Evolutionary conservation across 2,888 invertebrate genomes (phyloP), one percentile per base, ranked within the genome.

Genomic region (Drosophila greeni): DNA sequence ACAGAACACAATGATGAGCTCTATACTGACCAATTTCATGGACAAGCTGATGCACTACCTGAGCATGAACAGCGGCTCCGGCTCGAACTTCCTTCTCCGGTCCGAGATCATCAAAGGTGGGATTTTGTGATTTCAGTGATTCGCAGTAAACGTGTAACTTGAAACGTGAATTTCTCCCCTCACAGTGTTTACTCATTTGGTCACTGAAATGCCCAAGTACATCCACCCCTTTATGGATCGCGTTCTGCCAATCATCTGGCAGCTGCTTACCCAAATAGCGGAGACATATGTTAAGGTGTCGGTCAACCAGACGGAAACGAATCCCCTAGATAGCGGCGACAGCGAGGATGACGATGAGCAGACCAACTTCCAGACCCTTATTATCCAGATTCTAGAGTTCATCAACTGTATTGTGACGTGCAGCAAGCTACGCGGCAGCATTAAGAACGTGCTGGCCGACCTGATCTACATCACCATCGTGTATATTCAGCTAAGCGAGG

Each of bases 401-500:
- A 91, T 94, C 34, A 90, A 91, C 67, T 91, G 90, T 47, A 88
- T 93, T 47, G 90, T 93, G 24, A 92, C 92, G 49, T 89, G 90
- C 7, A 87, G 90, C 45, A 91, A 90, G 74, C 91, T 92, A 70
- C 89, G 91, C 9, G 88, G 88, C 55, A 89, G 90, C 11, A 89
- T 94, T 12, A 91, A 91, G 75, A 91, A 91, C 76, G 91, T 92
- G 1, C 85, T 93, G 49, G 90, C 91, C 23, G 92, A 94, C 81
- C 88, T 93, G 9, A 89, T 93, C 60, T 93, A 93, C 78, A 92
- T 93, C 66, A 89, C 92, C 47, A 90, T 93, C 52, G 89, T 92
- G 18, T 94, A 93, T 75, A 92, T 93, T 90, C 93, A 93, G 89
- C 92, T 94, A 58, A 92, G 92, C 1, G 91, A 92, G 70, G 92